phyloP scores from a whole-genome alignment of 2,113 vertebrate genomes.

The Lampris incognitus region DNA sequence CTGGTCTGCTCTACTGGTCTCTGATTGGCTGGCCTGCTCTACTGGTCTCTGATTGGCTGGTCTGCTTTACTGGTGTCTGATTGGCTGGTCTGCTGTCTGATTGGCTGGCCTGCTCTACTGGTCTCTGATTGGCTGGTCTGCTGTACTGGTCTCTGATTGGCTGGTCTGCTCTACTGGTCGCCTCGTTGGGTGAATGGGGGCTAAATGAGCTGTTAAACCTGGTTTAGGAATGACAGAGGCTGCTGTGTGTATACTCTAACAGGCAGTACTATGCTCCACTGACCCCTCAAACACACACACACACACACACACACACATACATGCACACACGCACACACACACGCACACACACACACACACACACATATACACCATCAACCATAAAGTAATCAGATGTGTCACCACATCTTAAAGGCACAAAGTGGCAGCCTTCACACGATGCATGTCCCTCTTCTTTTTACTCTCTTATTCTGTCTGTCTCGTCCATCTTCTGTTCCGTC shows the following conservation, averaged over 20 bases:
- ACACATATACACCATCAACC: background rate
- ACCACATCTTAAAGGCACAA: too few species aligned
- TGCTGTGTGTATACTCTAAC: background rate
- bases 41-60: background rate
- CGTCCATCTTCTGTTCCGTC: background rate
- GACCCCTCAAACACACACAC: slow-evolving; percentile 14
- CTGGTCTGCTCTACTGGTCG: slow-evolving; percentile 9
- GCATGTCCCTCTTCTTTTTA: background rate
- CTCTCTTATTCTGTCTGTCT: background rate
- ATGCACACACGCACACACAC: background rate
- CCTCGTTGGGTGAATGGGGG: background rate
- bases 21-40: too few species aligned
- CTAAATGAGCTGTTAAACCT: slow-evolving; percentile 28
- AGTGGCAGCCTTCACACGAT: background rate
- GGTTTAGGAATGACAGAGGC: background rate
- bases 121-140: background rate
- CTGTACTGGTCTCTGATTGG: slow-evolving; percentile 1
- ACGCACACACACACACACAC: slow-evolving; percentile 3
- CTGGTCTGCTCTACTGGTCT: too few species aligned
- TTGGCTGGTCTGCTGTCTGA: slow-evolving; percentile 18
- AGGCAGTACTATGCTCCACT: slow-evolving; percentile 1
- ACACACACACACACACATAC: slow-evolving; percentile 4
- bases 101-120: background rate
- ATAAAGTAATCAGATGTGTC: background rate
- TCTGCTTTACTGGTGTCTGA: background rate